phyloP scores from a whole-genome alignment of 2,888 invertebrate species.

The Pachliopta kotzebuea region DNA sequence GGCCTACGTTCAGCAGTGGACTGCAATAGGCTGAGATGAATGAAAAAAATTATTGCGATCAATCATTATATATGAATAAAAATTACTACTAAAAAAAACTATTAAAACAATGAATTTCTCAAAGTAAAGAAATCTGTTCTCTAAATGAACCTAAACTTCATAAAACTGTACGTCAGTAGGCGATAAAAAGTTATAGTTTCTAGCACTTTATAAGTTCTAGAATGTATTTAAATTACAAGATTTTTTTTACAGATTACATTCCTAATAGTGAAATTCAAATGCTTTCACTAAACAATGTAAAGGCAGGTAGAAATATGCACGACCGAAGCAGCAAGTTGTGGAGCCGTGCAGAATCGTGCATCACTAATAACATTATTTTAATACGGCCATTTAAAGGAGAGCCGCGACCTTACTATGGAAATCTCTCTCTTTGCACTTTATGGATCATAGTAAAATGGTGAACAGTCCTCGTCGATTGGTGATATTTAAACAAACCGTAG shows the following conservation, averaged over 20 bases:
- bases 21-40: too few relatives aligned
- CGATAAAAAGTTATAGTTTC: too few relatives aligned
- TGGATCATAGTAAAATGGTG: conserved; percentile 37
- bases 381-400: conserved; percentile 43
- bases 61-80: too few relatives aligned
- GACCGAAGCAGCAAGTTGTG: conserved; percentile 45
- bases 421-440: conserved; percentile 39
- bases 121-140: too few relatives aligned
- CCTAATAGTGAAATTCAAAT: conserved; percentile 40
- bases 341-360: conserved; percentile 55
- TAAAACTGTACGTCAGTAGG: neutral
- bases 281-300: conserved; percentile 53
- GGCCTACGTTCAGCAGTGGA: too few relatives aligned
- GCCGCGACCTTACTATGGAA: conserved; percentile 36
- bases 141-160: neutral
- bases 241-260: conserved; percentile 18
- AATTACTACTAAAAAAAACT: too few relatives aligned
- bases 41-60: too few relatives aligned
- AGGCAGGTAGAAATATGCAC: conserved; percentile 40
- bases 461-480: conserved; percentile 43
- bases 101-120: too few relatives aligned
- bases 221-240: conserved; percentile 11
- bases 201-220: conserved; percentile 9
- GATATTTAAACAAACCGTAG: conserved; percentile 45
- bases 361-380: conserved; percentile 52